Evolutionary conservation across 1,140 invertebrate species (phyloP), one percentile per base, ranked within the genome.

Genomic region (Diachasmimorpha longicaudata): DNA sequence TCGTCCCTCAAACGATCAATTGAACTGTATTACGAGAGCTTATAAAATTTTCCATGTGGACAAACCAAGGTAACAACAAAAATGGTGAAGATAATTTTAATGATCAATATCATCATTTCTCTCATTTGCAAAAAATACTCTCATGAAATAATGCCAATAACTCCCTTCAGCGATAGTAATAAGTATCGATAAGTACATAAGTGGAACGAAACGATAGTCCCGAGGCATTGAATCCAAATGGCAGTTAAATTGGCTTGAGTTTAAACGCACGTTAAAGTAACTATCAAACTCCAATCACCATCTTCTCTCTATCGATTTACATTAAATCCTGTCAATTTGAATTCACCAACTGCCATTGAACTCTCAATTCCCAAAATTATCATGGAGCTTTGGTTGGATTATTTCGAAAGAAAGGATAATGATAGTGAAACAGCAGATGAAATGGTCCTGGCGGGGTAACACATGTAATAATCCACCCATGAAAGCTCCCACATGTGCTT

Each of bases 381-480:
- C 44, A 46, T 46, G n/a, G 9, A n/a, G 44, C 44, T 46, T 46
- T 52, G 19, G 11, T 14, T 9, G 19, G 48, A 63, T 63, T 63
- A 63, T 63, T 19, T 25, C 8, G 19, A 25, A 31, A 63, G 19
- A 63, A 25, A 25, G 37, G 72, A 78, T 77, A 80, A 78, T 77
- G 72, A 79, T 78, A 76, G 74, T 80, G 72, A 72, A 74, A 58
- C 78, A 78, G 67, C 78, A 79, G 76, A 80, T 79, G 68, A 44
- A 78, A 76, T 76, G 74, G 74, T 48, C n/a, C n/a, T 48, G 5
- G 6, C 23, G 37, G 55, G 52, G 58, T 21, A 77, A 77, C 74
- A 79, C 75, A 77, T 80, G 74, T 36, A 63, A 72, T 55, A 55
- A 19, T 19, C 9, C n/a, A 16, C 48, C 55, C n/a, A 67, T 48